Conservation (phyloP, 2,113 vertebrate genomes). For the Ochotona curzoniae region DNA sequence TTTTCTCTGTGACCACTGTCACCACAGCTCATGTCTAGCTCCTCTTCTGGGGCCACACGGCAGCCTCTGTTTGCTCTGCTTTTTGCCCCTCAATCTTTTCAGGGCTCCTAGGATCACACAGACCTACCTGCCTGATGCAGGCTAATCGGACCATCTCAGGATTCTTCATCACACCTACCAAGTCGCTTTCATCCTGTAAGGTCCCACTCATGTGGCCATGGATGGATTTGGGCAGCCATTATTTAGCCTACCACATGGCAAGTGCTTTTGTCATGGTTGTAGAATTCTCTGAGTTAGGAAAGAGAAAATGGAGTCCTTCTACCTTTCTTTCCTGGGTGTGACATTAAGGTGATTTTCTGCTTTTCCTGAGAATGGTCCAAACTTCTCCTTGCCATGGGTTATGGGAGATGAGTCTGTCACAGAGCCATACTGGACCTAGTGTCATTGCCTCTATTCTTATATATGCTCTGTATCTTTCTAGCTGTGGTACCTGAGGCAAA, state of each 20-base stretch:
- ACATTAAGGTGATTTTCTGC: slow-evolving; percentile 28
- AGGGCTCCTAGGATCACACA: not conserved
- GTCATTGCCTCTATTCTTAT: not conserved
- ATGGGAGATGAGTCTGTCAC: not conserved
- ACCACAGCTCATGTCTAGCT: not conserved
- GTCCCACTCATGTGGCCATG: not conserved
- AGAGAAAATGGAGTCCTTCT: not conserved
- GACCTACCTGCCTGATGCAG: not conserved
- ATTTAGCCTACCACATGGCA: not conserved
- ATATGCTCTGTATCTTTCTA: not conserved
- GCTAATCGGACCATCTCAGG: not conserved
- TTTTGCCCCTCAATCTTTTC: not conserved
- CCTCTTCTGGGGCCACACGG: not conserved
- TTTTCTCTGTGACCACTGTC: not conserved
- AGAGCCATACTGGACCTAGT: not conserved
- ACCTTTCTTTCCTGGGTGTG: too few species aligned
- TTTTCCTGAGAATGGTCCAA: not conserved
- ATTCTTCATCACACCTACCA: not conserved
- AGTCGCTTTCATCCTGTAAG: not conserved
- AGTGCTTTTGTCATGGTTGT: not conserved
- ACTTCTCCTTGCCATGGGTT: not conserved
- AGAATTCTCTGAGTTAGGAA: not conserved
- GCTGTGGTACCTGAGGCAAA: not conserved
- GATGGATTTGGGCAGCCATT: not conserved
- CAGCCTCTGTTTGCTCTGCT: not conserved